These are phyloP conservation scores for Oreortyx pictus DNA, from an alignment of 2,797 vertebrate genomes.

Conservation along the genomic window DNA sequence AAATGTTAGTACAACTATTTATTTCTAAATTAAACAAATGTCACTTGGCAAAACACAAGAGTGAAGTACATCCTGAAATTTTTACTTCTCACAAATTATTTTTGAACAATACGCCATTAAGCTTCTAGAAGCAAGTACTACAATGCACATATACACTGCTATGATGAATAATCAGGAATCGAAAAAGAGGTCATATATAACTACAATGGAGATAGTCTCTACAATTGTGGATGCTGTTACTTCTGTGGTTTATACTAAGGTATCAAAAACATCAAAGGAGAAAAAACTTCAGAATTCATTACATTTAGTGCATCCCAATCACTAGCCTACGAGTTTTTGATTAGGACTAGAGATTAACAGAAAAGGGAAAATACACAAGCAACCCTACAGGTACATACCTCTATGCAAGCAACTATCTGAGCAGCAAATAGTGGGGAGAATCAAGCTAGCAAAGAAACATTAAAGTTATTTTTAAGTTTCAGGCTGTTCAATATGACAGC, in stretches of 20 bases:
- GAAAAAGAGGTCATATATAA: background rate
- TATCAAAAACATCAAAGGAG: background rate
- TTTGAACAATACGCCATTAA: background rate
- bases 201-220: background rate
- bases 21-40: background rate
- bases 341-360: background rate
- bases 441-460: background rate
- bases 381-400: rapidly evolving
- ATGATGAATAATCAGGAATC: background rate
- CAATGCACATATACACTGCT: background rate
- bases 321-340: background rate
- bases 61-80: background rate
- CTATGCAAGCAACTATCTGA: background rate
- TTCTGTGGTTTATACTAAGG: background rate
- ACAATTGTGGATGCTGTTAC: background rate
- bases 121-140: background rate
- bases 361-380: background rate
- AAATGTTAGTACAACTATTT: background rate
- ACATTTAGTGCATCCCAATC: background rate
- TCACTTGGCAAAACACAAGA: background rate
- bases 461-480: background rate
- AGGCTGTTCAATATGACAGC: background rate
- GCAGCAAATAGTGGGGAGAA: background rate
- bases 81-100: rapidly evolving
- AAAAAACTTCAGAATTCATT: rapidly evolving